phyloP scores from a whole-genome alignment of 2,113 vertebrate genomes.

The Ceyx cyanopectus region DNA sequence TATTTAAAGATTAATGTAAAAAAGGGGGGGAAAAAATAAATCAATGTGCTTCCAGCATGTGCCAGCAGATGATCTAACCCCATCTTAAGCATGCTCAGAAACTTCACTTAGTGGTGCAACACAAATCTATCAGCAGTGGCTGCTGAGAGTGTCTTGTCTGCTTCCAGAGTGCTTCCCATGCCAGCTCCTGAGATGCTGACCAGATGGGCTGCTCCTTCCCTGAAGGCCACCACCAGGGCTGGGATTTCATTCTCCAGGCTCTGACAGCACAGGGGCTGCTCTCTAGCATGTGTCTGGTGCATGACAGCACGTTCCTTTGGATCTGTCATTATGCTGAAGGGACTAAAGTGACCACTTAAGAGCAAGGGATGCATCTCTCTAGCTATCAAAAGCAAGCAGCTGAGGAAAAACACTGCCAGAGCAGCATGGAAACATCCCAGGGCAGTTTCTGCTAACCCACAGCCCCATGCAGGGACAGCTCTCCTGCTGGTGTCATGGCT shows the following conservation, averaged over 20 bases:
- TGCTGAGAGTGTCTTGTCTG: neutral
- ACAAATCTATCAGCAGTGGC: constrained; percentile 40
- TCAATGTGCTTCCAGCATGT: neutral
- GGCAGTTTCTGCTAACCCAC: neutral
- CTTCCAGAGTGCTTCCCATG: neutral
- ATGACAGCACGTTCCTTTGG: constrained; percentile 33
- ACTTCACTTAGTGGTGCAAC: neutral
- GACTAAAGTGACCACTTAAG: constrained; percentile 33
- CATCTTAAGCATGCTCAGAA: constrained; percentile 22
- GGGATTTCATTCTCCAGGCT: constrained; percentile 35
- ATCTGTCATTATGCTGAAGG: neutral
- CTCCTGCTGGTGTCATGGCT: neutral
- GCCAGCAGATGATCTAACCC: constrained; percentile 53
- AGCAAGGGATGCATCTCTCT: constrained; percentile 1
- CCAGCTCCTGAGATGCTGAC: constrained; percentile 21
- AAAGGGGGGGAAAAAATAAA: neutral
- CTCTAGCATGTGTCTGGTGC: constrained; percentile 15
- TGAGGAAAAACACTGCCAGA: neutral
- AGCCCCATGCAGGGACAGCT: neutral
- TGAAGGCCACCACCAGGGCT: neutral
- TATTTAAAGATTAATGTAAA: constrained; percentile 40
- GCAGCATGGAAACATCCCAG: neutral
- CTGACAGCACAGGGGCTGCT: constrained; percentile 21
- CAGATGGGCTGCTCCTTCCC: constrained; percentile 52
- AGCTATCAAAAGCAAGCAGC: neutral